A percentile compares a stretch with the other conserved stretches of the same genome.
These are phyloP conservation scores for Eptatretus burgeri DNA, from an alignment of 2,113 vertebrate species.

Conservation along the genomic window DNA sequence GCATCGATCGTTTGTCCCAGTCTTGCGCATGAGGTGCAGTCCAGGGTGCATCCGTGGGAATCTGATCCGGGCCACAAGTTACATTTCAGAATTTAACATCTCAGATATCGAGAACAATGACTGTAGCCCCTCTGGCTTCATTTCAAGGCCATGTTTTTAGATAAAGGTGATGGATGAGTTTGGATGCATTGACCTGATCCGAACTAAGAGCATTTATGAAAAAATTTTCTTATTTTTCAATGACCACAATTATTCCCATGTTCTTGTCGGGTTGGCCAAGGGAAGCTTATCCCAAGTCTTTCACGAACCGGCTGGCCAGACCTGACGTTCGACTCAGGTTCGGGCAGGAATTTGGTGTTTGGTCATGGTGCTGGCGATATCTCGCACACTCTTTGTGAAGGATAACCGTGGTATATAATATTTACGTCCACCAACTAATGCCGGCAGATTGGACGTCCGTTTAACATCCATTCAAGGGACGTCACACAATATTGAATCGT, in stretches of 20 bases:
- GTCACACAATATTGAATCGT: background rate
- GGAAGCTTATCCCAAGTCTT: too few species aligned
- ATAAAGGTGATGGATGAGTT: too few species aligned
- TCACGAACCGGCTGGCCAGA: too few species aligned
- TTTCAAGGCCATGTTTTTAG: background rate
- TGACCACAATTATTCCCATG: background rate
- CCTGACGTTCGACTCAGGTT: too few species aligned
- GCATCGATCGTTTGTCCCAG: constrained; percentile 86
- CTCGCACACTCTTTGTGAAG: background rate
- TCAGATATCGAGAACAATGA: background rate
- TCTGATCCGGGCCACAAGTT: constrained; percentile 21
- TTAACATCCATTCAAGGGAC: too few species aligned
- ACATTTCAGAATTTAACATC: background rate
- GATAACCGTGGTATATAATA: background rate
- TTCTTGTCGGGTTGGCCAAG: too few species aligned
- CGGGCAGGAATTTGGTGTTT: too few species aligned
- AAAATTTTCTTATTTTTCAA: background rate
- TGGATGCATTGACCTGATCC: background rate
- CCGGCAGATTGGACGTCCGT: too few species aligned
- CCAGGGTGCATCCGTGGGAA: constrained; percentile 73
- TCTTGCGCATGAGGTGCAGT: constrained; percentile 57
- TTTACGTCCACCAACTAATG: too few species aligned
- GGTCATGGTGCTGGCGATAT: too few species aligned
- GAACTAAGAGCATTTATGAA: background rate
- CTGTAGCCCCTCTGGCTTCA: background rate